Conservation (phyloP, 1,140 invertebrate species). For the Dendroctonus ponderosae region DNA sequence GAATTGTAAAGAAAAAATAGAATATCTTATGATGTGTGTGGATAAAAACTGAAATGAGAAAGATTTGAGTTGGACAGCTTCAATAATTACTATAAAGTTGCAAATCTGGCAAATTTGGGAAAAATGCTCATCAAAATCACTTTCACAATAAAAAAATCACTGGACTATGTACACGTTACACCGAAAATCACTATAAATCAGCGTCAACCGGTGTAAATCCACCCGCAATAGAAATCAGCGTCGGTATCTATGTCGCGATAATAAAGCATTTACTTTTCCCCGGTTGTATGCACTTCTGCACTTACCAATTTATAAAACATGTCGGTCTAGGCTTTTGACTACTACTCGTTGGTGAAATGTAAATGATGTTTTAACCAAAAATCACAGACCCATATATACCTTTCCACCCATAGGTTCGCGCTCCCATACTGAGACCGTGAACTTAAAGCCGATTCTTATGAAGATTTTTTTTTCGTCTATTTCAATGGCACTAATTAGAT, state of each 20-base stretch:
- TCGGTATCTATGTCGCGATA: too few relatives aligned
- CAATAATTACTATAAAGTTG: too few relatives aligned
- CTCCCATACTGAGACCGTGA: constrained; percentile 15
- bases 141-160: not conserved
- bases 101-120: too few relatives aligned
- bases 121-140: too few relatives aligned
- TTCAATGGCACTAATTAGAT: constrained; percentile 22
- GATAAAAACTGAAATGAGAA: too few relatives aligned
- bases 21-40: too few relatives aligned
- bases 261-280: too few relatives aligned
- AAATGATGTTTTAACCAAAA: constrained; percentile 31
- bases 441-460: constrained; percentile 12
- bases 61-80: too few relatives aligned
- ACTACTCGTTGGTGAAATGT: constrained; percentile 19
- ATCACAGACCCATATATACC: constrained; percentile 26
- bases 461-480: constrained; percentile 14
- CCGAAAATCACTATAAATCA: constrained; percentile 5
- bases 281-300: constrained; percentile 16
- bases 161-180: not conserved
- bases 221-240: not conserved
- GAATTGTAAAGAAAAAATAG: too few relatives aligned
- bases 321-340: constrained; percentile 7
- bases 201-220: not conserved
- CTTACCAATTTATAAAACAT: constrained; percentile 31
- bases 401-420: constrained; percentile 17